These are phyloP conservation scores for Turnix velox DNA, from an alignment of 2,113 vertebrate genomes.

Conservation along the genomic window DNA sequence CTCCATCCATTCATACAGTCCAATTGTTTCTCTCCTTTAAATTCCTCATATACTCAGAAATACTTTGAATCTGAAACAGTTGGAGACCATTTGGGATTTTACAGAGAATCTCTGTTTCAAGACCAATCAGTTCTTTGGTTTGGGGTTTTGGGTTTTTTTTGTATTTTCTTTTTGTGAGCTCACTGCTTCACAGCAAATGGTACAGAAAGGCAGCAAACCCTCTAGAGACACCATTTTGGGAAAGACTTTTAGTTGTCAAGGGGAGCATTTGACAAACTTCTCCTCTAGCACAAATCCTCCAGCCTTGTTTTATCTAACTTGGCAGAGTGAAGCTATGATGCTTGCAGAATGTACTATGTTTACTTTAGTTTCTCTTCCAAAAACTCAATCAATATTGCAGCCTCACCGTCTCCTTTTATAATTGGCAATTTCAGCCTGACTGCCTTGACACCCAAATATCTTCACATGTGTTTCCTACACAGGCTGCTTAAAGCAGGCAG, in stretches of 20 bases:
- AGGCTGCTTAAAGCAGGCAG: not conserved
- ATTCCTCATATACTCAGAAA: not conserved
- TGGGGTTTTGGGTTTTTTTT: not conserved
- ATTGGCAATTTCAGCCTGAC: constrained; percentile 33
- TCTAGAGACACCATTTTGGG: constrained; percentile 4
- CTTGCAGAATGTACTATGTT: constrained; percentile 41
- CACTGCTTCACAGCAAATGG: not conserved
- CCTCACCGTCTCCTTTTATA: constrained; percentile 26
- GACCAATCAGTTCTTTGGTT: not conserved
- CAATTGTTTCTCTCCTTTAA: not conserved
- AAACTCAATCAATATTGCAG: constrained; percentile 51
- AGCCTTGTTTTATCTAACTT: constrained; percentile 47
- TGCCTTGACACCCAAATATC: not conserved
- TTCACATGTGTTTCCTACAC: not conserved
- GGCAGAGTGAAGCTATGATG: constrained; percentile 19
- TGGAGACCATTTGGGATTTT: not conserved
- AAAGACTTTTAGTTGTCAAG: constrained; percentile 16
- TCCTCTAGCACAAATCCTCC: constrained; percentile 20
- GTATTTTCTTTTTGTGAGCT: not conserved
- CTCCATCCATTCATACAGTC: not conserved
- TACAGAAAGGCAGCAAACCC: not conserved
- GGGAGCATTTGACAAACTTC: constrained; percentile 37
- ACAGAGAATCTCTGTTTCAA: constrained; percentile 16
- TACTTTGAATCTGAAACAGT: constrained; percentile 8
- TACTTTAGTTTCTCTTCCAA: constrained; percentile 31